Percentiles rank a stretch among this genome's conserved stretches.
Evolutionary conservation across 2,888 invertebrate species (phyloP).

Genomic region (Lymantria dispar): DNA sequence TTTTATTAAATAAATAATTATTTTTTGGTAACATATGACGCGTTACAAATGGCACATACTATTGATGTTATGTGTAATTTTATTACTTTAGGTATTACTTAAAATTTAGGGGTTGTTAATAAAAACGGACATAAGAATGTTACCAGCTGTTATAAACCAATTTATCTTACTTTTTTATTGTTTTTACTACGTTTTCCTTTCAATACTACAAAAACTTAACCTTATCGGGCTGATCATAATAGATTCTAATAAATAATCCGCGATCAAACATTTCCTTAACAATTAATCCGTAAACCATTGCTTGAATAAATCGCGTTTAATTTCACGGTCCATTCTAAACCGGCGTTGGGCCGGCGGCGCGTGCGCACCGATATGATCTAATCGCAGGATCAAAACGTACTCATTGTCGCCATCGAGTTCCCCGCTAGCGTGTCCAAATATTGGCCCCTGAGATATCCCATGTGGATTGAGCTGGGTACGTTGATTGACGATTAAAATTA

Average conservation of each 20-base stretch:
- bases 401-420: slow-evolving; percentile 59
- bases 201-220: neutral
- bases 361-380: slow-evolving; percentile 65
- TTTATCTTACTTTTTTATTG: too few relatives aligned
- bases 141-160: too few relatives aligned
- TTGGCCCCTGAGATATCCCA: slow-evolving; percentile 42
- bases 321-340: slow-evolving; percentile 57
- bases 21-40: too few relatives aligned
- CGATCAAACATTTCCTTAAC: slow-evolving; percentile 41
- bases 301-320: slow-evolving; percentile 59
- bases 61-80: too few relatives aligned
- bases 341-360: slow-evolving; percentile 53
- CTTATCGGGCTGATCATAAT: slow-evolving; percentile 13
- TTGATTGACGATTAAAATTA: too few relatives aligned
- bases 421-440: slow-evolving; percentile 64
- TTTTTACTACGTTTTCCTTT: too few relatives aligned
- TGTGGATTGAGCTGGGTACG: neutral
- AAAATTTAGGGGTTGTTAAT: too few relatives aligned
- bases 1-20: too few relatives aligned
- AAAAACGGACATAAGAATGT: too few relatives aligned
- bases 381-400: slow-evolving; percentile 62
- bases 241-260: slow-evolving; percentile 14
- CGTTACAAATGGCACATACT: too few relatives aligned
- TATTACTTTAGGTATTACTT: too few relatives aligned
- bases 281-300: slow-evolving; percentile 52